Conservation (phyloP, 2,888 invertebrate species). For the Myathropa florea region DNA sequence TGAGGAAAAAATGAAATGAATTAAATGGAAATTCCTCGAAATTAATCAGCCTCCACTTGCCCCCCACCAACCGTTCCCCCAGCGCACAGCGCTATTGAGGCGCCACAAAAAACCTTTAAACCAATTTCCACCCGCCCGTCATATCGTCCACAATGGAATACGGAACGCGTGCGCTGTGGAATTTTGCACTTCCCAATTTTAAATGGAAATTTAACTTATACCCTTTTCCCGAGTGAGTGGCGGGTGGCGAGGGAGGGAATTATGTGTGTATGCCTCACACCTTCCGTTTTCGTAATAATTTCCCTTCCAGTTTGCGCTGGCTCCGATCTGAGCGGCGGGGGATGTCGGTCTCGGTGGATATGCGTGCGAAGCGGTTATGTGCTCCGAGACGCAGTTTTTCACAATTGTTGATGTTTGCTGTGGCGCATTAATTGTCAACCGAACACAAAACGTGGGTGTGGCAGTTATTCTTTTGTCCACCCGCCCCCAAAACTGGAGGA, state of each 20-base stretch:
- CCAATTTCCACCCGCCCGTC: not conserved
- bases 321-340: no score
- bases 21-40: not conserved
- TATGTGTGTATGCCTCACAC: not conserved
- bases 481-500: not conserved
- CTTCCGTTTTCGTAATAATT: not conserved
- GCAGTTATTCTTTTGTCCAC: not conserved
- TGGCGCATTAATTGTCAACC: not conserved
- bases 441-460: not conserved
- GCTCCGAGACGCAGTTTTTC: not conserved
- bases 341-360: not conserved
- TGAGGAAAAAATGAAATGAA: not conserved
- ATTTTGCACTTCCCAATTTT: not conserved
- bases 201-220: constrained; percentile 38
- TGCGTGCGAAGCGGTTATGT: not conserved
- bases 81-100: not conserved
- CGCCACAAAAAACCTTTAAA: not conserved
- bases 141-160: not conserved
- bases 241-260: not conserved
- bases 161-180: not conserved
- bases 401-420: not conserved
- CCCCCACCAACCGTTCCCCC: not conserved
- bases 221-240: constrained; percentile 4
- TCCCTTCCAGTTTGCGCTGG: not conserved
- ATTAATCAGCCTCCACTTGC: not conserved